phyloP scores from a whole-genome alignment of 2,888 invertebrate genomes.

The Hyppa rectilinea region DNA sequence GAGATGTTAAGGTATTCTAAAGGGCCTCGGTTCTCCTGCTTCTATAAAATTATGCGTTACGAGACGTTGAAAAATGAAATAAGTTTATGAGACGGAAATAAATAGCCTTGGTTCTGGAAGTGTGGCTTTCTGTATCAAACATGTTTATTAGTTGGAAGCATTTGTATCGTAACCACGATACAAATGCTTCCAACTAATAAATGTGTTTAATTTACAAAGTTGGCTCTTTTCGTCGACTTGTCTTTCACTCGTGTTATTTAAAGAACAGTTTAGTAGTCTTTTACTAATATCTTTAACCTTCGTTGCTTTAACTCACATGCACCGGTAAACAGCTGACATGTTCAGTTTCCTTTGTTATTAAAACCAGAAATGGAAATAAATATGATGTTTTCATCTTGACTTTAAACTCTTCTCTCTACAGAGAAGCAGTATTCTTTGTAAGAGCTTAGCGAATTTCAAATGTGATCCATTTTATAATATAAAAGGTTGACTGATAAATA shows the following conservation, averaged over 20 bases:
- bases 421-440: background rate
- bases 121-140: constrained; percentile 32
- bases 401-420: background rate
- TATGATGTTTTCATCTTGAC: background rate
- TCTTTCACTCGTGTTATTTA: background rate
- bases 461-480: background rate
- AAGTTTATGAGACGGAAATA: constrained; percentile 63
- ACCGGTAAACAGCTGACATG: too few relatives aligned
- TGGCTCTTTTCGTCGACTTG: background rate
- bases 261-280: background rate
- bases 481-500: too few relatives aligned
- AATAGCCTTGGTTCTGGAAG: constrained; percentile 43
- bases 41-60: constrained; percentile 71
- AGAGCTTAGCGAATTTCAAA: background rate
- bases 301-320: background rate
- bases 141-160: constrained; percentile 36
- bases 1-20: constrained; percentile 72
- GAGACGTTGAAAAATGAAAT: constrained; percentile 70
- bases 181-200: too few relatives aligned
- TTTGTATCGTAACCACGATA: constrained; percentile 5
- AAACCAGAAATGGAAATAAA: constrained; percentile 1
- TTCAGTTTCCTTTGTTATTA: background rate
- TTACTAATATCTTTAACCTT: background rate
- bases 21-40: constrained; percentile 68
- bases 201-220: constrained; percentile 1